Percentiles rank a stretch among this genome's conserved stretches.
Conservation (phyloP, 2,888 invertebrate genomes). For the Nudaria mundana region DNA sequence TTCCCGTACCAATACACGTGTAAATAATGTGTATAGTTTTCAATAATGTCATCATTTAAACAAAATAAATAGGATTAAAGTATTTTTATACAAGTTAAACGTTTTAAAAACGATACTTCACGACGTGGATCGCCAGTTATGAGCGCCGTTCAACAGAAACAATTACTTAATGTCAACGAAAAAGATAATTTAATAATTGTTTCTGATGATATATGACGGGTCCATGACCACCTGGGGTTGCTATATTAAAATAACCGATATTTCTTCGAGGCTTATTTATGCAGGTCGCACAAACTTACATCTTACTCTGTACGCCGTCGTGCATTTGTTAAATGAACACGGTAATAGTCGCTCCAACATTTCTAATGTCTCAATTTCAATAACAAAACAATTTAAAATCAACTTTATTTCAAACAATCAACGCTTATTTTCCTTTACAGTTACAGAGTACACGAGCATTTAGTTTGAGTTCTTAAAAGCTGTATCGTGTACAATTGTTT, state of each 20-base stretch:
- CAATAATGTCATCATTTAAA: constrained; percentile 33
- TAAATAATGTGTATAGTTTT: constrained; percentile 14
- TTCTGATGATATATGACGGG: constrained; percentile 71
- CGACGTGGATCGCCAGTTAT: constrained; percentile 57
- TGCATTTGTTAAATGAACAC: constrained; percentile 80
- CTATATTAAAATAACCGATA: constrained; percentile 75
- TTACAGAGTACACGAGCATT: constrained; percentile 51
- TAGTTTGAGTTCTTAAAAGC: constrained; percentile 38
- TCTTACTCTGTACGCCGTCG: constrained; percentile 71
- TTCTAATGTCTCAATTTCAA: constrained; percentile 80
- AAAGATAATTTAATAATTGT: constrained; percentile 81
- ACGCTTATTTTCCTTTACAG: constrained; percentile 36
- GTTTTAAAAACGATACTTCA: constrained; percentile 65
- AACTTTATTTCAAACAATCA: constrained; percentile 11
- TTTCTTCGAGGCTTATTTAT: constrained; percentile 70
- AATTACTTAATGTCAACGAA: constrained; percentile 81
- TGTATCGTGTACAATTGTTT: constrained; percentile 31
- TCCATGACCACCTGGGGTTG: constrained; percentile 73
- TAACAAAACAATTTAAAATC: constrained; percentile 17
- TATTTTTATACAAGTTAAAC: constrained; percentile 51
- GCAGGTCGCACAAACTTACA: constrained; percentile 71
- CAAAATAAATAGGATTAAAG: constrained; percentile 48
- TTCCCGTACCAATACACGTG: constrained; percentile 10
- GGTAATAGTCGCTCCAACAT: constrained; percentile 74
- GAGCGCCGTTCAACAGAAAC: constrained; percentile 60